Conservation (phyloP, 1,140 invertebrate species). For the Micrasema longulum region DNA sequence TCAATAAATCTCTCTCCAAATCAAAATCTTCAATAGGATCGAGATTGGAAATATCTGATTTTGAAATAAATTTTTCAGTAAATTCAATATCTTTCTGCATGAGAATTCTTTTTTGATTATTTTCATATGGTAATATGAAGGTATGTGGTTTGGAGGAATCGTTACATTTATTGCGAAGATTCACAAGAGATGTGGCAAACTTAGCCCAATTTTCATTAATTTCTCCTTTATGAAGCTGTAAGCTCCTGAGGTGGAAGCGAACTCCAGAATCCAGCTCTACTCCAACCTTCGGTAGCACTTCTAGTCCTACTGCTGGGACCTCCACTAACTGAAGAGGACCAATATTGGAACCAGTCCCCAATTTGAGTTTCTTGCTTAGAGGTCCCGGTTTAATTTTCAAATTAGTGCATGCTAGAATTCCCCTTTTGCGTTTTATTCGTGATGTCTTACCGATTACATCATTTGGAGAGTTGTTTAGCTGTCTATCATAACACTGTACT, state of each 20-base stretch:
- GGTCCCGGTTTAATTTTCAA: slow-evolving; percentile 60
- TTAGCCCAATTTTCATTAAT: slow-evolving; percentile 57
- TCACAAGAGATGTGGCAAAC: slow-evolving; percentile 59
- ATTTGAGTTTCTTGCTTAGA: slow-evolving; percentile 57
- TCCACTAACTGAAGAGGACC: slow-evolving; percentile 53
- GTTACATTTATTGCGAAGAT: slow-evolving; percentile 21
- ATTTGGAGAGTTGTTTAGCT: slow-evolving; percentile 9
- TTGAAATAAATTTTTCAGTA: slow-evolving; percentile 18
- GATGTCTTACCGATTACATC: background rate
- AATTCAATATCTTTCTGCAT: slow-evolving; percentile 54
- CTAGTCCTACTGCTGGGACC: slow-evolving; percentile 58
- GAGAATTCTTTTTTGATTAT: slow-evolving; percentile 58
- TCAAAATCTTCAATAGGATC: slow-evolving; percentile 25
- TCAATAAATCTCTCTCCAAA: slow-evolving; percentile 14
- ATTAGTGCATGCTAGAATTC: slow-evolving; percentile 39
- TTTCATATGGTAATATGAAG: slow-evolving; percentile 58
- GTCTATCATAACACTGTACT: background rate
- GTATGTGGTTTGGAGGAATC: slow-evolving; percentile 46
- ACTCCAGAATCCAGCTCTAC: slow-evolving; percentile 56
- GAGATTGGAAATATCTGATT: background rate
- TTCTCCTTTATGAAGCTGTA: slow-evolving; percentile 48
- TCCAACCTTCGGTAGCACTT: slow-evolving; percentile 58
- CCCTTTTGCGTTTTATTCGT: slow-evolving; percentile 19
- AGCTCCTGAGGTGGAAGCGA: slow-evolving; percentile 44
- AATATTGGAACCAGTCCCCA: slow-evolving; percentile 47